Base-by-base conservation (phyloP, 2,797 vertebrate genomes). In the Sebastes diaconus region DNA sequence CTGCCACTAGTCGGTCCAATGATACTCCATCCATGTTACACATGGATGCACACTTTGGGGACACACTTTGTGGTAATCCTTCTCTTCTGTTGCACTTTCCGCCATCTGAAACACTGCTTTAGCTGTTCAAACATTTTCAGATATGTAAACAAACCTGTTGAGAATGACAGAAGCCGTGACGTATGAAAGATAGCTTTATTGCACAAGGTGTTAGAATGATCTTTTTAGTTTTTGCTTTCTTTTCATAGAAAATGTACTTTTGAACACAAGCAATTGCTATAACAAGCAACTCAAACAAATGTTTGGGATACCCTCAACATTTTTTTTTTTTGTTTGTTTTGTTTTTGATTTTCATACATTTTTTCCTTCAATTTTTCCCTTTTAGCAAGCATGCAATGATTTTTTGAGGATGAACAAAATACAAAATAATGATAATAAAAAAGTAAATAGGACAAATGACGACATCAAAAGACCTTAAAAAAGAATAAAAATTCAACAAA, bases 251-350 rank as follows among this genome's bases (percentile, higher is more conserved):
- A 98, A 97, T 97, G 97, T 98, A 97, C 97, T 95, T 95, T 94
- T 97, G 97, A 98, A 98, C 97, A 97, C 97, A 98, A 99, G 98
- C 98, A 99, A 97, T 97, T 98, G 98, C 97, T 97, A 96, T 97
- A 96, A 91, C 95, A 97, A 98, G 97, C 97, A 97, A 97, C 96
- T 97, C 94, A 95, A 96, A 96, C 94, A 95, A 95, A 96, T 93
- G 95, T 95, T 93, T 95, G 92, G 95, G 94, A 95, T 94, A 92
- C 94, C 94, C 93, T 95, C 94, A 88, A 90, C 93, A 90, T 92
- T 94, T 42, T 95, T 91, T 90, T 89, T 90, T 93, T 89, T 95
- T 91, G 93, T 96, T 94, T 94, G 94, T 95, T 92, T 93, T 94
- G 94, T 95, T 93, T 93, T 95, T 89, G 85, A 92, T 93, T 94